Evolutionary conservation across 1,140 invertebrate genomes (phyloP), one percentile per base, ranked within the genome.

Genomic region (Drosophila triauraria): DNA sequence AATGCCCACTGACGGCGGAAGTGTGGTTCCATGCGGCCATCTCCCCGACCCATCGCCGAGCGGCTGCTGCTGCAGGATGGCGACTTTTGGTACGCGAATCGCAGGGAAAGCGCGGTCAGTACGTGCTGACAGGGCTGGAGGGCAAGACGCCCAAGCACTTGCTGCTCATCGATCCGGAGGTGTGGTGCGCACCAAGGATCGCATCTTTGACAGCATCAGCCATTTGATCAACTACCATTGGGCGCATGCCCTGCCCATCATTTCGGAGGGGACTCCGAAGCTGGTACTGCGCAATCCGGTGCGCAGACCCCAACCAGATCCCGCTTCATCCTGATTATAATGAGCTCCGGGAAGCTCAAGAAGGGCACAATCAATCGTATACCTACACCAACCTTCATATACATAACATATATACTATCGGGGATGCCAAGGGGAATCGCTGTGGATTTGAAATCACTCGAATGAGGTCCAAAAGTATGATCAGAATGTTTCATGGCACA

Each of bases 31-130:
- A 98, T 93, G 97, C 97, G 2, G 94, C 95, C 62, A 97, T 98
- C 27, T 97, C 96, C n/a, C 75, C 93, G 98, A 54, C 95, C 95
- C 32, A 96, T 97, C 72, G 97, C 97, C 15, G 98, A 98, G 93
- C 94, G 94, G 91, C 80, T 95, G 67, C 92, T 95, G 61, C 91
- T 95, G 82, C 93, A 95, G 92, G 98, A 99, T 94, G 99, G 98
- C 1, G 98, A 99, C 92, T 99, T 99, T 94, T 99, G 64, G 98
- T 99, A 23, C 94, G 99, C 64, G 98, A 99, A 95, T 98, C 97
- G 44, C 95, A 97, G 91, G 97, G 96, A 69, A 97, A 97, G 35
- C 94, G 96, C 17, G 98, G 97, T 0, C 98, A 99, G 93, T 99
- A 98, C 94, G 98, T 99, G 42, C 94, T 99, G 58, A 99, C 98